Base-by-base conservation (phyloP, 1,140 invertebrate genomes). In the Nasonia longicornis region DNA sequence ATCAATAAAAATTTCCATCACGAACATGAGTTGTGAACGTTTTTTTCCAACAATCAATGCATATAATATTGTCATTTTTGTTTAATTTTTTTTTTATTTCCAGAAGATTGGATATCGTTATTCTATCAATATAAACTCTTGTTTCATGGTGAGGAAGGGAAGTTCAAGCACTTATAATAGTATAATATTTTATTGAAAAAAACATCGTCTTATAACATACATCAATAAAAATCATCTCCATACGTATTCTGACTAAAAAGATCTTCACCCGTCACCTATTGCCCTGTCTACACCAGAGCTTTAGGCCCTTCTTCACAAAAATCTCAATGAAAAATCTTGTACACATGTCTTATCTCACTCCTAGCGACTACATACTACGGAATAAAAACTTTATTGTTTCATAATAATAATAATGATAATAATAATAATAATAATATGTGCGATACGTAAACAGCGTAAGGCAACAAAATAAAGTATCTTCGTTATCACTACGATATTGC, bases 401-500 rank as follows among this genome's bases (percentile, higher is more conserved):
- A 58, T 52, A 52, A 52, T 52, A 52, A 16, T 52, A 52, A 16
- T 14, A 16, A 10, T 48, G 4, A 48, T 48, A 48, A 10, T 48
- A 48, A 48, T 48, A 48, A 48, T 52, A 52, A 52, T 52, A 52
- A 52, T 52, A 52, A 52, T 52, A 20, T 48, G 16, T 14, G 14
- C 2, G 2, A 48, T 48, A n/a, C 16, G 16, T 58, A 20, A 20
- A 58, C 16, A n/a, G 52, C 16, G 16, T 20, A 58, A 58, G 52
- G 52, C 52, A 58, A 58, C 52, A 58, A 58, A n/a, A 58, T 58
- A 26, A 66, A 38, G 2, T 76, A 74, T 63, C 26, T 7, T 64
- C 12, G n/a, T 76, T 76, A 76, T 76, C 35, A 66, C 58, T 66
- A 66, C n/a, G n/a, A 42, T 35, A 7, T 66, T 11, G 16, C 31